These are phyloP conservation scores for Pterocles gutturalis DNA, from an alignment of 2,113 vertebrate species.

Conservation along the genomic window DNA sequence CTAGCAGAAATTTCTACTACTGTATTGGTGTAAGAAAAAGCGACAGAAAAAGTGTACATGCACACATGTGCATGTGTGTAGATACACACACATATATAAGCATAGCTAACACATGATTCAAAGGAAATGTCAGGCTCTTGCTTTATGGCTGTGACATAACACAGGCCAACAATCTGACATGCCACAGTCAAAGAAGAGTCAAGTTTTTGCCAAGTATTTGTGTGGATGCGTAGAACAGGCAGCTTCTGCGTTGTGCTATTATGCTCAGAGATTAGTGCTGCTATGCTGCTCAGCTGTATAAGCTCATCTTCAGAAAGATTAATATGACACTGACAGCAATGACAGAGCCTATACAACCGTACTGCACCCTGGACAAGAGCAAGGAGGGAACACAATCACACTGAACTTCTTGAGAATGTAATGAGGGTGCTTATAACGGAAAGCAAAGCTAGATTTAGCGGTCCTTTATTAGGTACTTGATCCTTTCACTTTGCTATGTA, in stretches of 20 bases:
- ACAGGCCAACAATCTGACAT: neutral
- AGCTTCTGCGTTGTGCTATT: neutral
- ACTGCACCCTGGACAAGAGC: neutral
- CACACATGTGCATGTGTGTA: fast-evolving
- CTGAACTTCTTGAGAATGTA: neutral
- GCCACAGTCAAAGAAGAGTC: neutral
- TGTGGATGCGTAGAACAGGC: neutral
- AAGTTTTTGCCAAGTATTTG: neutral
- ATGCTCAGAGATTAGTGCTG: neutral
- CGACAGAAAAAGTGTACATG: neutral
- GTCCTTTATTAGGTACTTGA: neutral
- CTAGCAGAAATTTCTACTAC: neutral
- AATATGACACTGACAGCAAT: neutral
- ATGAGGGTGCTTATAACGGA: neutral
- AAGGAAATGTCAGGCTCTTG: neutral
- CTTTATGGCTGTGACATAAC: neutral
- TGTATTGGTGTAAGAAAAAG: neutral
- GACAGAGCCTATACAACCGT: neutral
- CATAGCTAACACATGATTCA: neutral
- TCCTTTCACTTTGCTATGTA: neutral
- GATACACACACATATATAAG: fast-evolving
- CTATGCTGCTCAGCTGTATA: neutral
- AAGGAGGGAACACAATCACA: neutral
- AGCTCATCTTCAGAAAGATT: neutral
- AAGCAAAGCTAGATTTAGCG: neutral